A percentile compares a stretch with the other conserved stretches of the same genome.
phyloP scores from a whole-genome alignment of 2,113 vertebrate species.

The Scomber colias region DNA sequence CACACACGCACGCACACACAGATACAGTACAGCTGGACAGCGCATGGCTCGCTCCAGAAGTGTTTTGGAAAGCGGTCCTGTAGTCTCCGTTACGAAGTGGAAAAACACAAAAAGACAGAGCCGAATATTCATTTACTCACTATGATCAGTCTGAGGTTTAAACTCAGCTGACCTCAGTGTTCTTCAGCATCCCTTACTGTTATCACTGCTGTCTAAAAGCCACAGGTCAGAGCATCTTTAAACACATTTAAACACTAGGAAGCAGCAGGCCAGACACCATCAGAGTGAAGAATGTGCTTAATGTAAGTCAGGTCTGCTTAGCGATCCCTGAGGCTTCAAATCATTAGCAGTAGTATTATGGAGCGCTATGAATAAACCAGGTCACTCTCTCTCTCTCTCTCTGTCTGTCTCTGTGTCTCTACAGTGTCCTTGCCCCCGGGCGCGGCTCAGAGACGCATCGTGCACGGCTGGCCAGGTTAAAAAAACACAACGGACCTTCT shows the following conservation, averaged over 20 bases:
- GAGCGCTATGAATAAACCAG: constrained; percentile 49
- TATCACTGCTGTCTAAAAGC: background rate
- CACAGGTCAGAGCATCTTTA: background rate
- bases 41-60: background rate
- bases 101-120: background rate
- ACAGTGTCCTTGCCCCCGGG: constrained; percentile 27
- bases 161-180: background rate
- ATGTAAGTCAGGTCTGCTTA: constrained; percentile 29
- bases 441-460: constrained; percentile 36
- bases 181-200: background rate
- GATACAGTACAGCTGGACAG: background rate
- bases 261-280: background rate
- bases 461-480: constrained; percentile 24
- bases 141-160: background rate
- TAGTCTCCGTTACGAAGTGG: background rate
- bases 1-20: background rate
- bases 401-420: background rate
- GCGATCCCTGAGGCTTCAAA: constrained; percentile 11
- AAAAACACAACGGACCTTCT: constrained; percentile 48
- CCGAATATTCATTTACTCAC: no score
- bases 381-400: background rate
- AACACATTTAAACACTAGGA: background rate
- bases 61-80: background rate
- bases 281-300: background rate
- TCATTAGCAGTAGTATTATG: constrained; percentile 3